Base-by-base conservation (phyloP, 2,888 invertebrate species). In the Ectemnius continuus region DNA sequence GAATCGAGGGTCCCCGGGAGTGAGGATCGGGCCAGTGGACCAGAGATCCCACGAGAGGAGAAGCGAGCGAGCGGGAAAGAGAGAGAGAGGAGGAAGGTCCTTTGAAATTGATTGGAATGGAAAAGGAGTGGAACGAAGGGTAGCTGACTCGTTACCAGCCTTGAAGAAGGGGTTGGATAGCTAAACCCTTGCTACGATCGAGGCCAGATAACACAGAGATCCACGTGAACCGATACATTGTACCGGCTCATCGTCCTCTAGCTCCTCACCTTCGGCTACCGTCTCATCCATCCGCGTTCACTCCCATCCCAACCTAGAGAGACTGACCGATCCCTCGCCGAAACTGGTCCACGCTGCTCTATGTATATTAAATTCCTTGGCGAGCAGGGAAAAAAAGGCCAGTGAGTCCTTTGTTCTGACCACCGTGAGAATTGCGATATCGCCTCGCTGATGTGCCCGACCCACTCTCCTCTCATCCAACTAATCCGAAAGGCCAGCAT, bases 31-130 rank as follows among this genome's bases (percentile, higher is more conserved):
- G 78, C 82, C 85, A 85, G 83, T 85, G 86, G 84, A 86, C 84
- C 84, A 83, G 83, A 68, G 78, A 76, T 80, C 75, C 78, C 78
- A 71, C 70, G 77, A 81, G 77, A 75, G 66, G 67, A 36, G 60
- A 23, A 59, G 45, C 18, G 36, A 23, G n/a, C 5, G 20, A 52
- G 73, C 56, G 47, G 66, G n/a, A 23, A 65, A 70, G 73, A 73
- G 67, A 23, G 58, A 61, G 70, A 75, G 52, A 67, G 75, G 70
- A 72, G 61, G 61, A 66, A 11, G 47, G 56, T 69, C 67, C 78
- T 75, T 79, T 85, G 74, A 84, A 81, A 73, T 74, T 83, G 83
- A 85, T 85, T 78, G 84, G 84, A 83, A 81, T 67, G 84, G 85
- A 85, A 84, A 79, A 81, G 77, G 67, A 76, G 73, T 61, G 66